Percentiles rank a stretch among this genome's conserved stretches.
Conservation (phyloP, 1,140 invertebrate genomes). For the Zophobas morio region DNA sequence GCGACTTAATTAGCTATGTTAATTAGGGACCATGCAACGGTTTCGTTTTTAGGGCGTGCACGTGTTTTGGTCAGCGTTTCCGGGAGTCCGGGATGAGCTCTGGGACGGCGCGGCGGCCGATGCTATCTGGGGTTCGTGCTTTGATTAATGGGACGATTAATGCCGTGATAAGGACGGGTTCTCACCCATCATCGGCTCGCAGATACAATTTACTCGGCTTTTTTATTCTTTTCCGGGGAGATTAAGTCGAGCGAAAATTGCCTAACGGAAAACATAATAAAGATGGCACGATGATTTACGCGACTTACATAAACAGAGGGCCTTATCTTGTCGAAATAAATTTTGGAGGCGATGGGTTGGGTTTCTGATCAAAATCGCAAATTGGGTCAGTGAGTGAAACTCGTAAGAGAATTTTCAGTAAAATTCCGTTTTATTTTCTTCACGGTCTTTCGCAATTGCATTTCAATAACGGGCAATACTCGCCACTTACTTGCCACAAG, state of each 20-base stretch:
- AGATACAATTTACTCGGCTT: too few species aligned
- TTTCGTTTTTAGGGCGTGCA: neutral
- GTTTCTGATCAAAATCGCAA: too few species aligned
- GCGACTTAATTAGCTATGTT: neutral
- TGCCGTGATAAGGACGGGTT: neutral
- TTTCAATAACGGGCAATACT: conserved; percentile 20
- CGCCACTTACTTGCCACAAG: conserved; percentile 1
- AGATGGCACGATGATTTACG: too few species aligned
- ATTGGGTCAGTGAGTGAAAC: too few species aligned
- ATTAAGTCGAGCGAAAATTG: neutral
- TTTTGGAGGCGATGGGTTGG: too few species aligned
- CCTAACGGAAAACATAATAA: too few species aligned
- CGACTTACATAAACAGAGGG: too few species aligned
- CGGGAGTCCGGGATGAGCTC: neutral
- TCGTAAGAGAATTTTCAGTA: too few species aligned
- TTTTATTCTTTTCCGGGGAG: neutral
- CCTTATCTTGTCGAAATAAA: too few species aligned
- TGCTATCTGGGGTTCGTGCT: neutral
- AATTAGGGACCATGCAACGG: neutral
- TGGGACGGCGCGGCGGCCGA: neutral
- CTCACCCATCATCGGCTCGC: neutral
- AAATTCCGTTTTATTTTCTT: too few species aligned
- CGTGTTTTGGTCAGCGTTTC: neutral
- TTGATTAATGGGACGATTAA: neutral
- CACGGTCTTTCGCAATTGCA: too few species aligned